Conservation (phyloP, 2,797 vertebrate species). For the Ctenopoma multispine region DNA sequence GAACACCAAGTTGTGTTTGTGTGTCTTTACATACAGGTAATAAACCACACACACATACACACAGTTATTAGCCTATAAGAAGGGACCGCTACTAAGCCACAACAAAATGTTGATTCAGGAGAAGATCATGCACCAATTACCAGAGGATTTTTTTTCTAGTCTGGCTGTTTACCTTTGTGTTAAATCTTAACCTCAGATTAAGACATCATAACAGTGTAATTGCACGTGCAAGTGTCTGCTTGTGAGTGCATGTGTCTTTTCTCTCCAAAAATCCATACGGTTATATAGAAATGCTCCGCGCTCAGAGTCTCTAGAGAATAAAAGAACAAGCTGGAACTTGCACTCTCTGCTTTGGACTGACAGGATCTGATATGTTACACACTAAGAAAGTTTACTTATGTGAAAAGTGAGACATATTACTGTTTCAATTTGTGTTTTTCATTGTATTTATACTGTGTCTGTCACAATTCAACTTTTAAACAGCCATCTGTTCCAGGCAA, state of each 20-base stretch:
- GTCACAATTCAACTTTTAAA: constrained; percentile 60
- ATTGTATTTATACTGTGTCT: constrained; percentile 40
- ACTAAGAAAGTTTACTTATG: constrained; percentile 3
- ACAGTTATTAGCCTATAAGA: constrained; percentile 43
- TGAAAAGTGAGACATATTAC: constrained; percentile 28
- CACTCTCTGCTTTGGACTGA: not conserved
- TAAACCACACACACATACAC: constrained; percentile 12
- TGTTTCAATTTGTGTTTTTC: constrained; percentile 27
- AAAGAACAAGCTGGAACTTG: constrained; percentile 10
- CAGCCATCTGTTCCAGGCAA: constrained; percentile 56
- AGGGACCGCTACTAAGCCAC: constrained; percentile 44
- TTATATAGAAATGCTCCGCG: not conserved
- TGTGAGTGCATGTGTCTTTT: constrained; percentile 1
- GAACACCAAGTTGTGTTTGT: constrained; percentile 42
- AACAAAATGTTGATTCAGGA: constrained; percentile 69
- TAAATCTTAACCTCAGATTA: constrained; percentile 37
- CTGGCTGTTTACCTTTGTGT: constrained; percentile 38
- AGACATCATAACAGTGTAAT: constrained; percentile 17
- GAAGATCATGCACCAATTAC: constrained; percentile 68
- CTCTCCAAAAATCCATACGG: constrained; percentile 12
- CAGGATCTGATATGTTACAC: constrained; percentile 1
- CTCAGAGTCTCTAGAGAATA: not conserved
- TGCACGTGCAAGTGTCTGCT: not conserved
- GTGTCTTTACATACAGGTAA: constrained; percentile 31
- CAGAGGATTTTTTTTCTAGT: constrained; percentile 58